Base-by-base conservation (phyloP, 2,113 vertebrate species). In the Urocitellus parryii region DNA sequence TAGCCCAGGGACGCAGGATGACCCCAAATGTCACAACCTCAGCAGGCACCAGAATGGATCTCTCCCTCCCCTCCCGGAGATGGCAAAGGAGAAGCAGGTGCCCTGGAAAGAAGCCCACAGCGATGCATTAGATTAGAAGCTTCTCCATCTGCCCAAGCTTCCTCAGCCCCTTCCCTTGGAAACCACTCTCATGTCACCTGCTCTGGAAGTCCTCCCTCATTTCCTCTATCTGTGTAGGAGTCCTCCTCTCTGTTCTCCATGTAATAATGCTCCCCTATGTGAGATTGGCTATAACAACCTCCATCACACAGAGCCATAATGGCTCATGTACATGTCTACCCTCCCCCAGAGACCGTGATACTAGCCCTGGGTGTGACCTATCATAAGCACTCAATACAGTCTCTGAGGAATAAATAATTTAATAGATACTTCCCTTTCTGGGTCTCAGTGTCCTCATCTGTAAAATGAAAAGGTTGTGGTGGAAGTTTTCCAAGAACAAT, bases 1-100 rank as follows among this genome's bases (percentile, higher is more conserved):
- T 97, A 99, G 98, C 48, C 39, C 84, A 4, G 90, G 2, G 32
- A 97, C 96, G 68, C 94, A 93, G 74, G 98, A 97, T 89, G 95
- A 95, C 63, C 72, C 85, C 91, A 95, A 96, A 29, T 0, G 87
- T 27, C n/a, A 65, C 1, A 29, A n/a, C 0, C 76, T 45, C 9
- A 53, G 77, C 96, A 96, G 97, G 95, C 97, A 90, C 56, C 63
- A 7, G 73, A 83, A 88, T 22, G 97, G 97, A 84, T 67, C 53
- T 32, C 88, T 7, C 0, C 88, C 56, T 32, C 8, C 85, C 4
- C 0, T 27, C 0, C 0, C n/a, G 0, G 82, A 67, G 29, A 29
- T 53, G 0, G 96, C 16, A 18, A 77, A 51, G 53, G 91, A 89
- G 89, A 78, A 94, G 24, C 78, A 88, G 73, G 67, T 83, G 37